Conservation (phyloP, 1,140 invertebrate species). For the Vollenhovia emeryi region DNA sequence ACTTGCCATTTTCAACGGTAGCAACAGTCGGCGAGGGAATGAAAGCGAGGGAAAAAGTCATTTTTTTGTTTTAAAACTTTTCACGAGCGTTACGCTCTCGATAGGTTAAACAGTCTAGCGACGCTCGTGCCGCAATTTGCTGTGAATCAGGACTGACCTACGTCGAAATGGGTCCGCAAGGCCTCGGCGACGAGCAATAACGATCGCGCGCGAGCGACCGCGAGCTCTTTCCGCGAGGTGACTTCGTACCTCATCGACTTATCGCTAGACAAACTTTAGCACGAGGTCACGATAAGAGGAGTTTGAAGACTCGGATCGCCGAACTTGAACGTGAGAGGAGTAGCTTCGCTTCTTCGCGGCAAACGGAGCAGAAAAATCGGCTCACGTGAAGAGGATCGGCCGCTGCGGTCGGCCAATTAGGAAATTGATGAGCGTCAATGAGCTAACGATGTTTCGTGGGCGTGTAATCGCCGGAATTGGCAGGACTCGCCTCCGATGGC, state of each 20-base stretch:
- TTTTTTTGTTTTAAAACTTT: not conserved
- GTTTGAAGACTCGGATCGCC: not conserved
- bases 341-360: not conserved
- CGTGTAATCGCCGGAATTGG: conserved; percentile 74
- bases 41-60: not conserved
- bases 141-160: conserved; percentile 20
- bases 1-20: not conserved
- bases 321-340: not conserved
- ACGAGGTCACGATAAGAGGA: not conserved
- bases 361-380: conserved; percentile 29
- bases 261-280: not conserved
- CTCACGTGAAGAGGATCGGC: not conserved
- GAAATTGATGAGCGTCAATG: conserved; percentile 54
- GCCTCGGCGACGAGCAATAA: conserved; percentile 37
- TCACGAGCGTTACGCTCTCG: not conserved
- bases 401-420: conserved; percentile 41
- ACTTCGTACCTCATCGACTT: not conserved
- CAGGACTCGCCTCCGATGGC: conserved; percentile 67
- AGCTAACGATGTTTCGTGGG: conserved; percentile 67
- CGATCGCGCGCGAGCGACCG: not conserved
- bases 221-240: not conserved
- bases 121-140: conserved; percentile 7
- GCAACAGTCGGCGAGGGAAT: not conserved
- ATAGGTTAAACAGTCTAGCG: not conserved
- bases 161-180: conserved; percentile 44